Conservation (phyloP, 2,113 vertebrate species). For the Nannobrachium achirus region DNA sequence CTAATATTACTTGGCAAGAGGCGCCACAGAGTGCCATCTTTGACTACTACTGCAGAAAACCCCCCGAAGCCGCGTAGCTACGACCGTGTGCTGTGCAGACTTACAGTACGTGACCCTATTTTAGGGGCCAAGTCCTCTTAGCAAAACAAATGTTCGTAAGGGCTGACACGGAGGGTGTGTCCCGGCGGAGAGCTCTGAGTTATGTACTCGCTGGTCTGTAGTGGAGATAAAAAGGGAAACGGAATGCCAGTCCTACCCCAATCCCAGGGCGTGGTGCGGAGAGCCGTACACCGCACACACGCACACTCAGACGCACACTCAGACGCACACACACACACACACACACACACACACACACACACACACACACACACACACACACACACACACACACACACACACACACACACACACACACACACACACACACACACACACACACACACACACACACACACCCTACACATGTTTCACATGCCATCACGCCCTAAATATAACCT, state of each 20-base stretch:
- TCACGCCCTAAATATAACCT: constrained; percentile 46
- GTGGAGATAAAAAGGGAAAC: constrained; percentile 69
- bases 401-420: background rate
- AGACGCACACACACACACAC: too few relatives aligned
- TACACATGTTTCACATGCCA: constrained; percentile 62
- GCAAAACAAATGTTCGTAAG: constrained; percentile 60
- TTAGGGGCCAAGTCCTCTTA: constrained; percentile 31
- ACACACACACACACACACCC: background rate
- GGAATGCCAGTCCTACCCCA: constrained; percentile 57
- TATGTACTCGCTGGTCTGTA: constrained; percentile 51
- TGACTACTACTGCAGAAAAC: constrained; percentile 17
- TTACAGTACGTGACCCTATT: constrained; percentile 52
- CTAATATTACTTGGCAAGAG: constrained; percentile 26
- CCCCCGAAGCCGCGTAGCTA: constrained; percentile 23
- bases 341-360: too few relatives aligned
- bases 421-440: background rate
- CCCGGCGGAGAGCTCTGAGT: constrained; percentile 58
- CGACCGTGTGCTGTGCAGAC: constrained; percentile 41
- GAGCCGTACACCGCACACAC: constrained; percentile 45
- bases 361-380: too few relatives aligned
- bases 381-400: too few relatives aligned
- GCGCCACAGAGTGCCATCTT: constrained; percentile 13
- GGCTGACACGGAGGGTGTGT: constrained; percentile 58
- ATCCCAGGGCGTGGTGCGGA: constrained; percentile 68
- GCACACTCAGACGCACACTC: background rate